phyloP scores from a whole-genome alignment of 2,797 vertebrate genomes.

The Chrosomus eos region DNA sequence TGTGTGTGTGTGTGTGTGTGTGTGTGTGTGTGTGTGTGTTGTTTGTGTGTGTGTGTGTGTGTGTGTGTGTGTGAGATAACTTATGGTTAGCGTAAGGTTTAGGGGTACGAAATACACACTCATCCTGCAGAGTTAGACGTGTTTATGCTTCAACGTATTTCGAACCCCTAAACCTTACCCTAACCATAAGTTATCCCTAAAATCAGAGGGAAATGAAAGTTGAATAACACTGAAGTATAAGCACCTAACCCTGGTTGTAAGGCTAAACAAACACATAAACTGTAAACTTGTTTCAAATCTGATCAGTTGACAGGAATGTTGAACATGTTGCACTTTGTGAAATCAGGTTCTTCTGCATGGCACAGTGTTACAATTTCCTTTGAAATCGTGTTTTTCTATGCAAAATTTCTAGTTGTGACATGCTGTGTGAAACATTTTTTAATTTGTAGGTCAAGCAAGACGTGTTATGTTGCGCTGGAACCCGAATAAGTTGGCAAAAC shows the following conservation, averaged over 20 bases:
- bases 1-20: not conserved
- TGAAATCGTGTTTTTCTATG: not conserved
- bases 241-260: not conserved
- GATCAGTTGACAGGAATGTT: not conserved
- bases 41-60: no score
- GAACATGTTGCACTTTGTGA: not conserved
- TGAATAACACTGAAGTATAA: not conserved
- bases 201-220: no score
- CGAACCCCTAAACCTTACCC: no score
- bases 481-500: no score
- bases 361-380: not conserved
- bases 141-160: no score
- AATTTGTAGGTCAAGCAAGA: not conserved
- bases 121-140: no score
- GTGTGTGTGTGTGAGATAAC: no score
- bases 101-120: no score
- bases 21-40: no score
- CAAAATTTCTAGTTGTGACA: not conserved
- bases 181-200: no score
- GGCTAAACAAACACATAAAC: not conserved
- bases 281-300: not conserved
- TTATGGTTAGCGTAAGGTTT: no score
- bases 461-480: no score
- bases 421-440: not conserved
- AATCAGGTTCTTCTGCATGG: not conserved